These are phyloP conservation scores for Anguilla megastoma DNA, from an alignment of 2,797 vertebrate species.

Conservation along the genomic window DNA sequence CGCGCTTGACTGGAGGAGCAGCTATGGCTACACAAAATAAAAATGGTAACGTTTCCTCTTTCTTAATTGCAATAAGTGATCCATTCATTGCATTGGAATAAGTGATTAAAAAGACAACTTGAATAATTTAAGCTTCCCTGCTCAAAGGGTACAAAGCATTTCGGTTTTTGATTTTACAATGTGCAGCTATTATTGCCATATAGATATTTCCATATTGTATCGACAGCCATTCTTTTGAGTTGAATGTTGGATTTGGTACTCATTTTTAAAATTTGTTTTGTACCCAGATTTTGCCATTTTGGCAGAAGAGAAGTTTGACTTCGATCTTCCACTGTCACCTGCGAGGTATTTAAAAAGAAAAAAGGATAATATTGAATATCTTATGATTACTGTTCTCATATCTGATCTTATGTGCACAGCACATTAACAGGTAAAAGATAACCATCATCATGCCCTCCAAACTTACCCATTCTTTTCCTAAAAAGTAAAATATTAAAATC, in stretches of 20 bases:
- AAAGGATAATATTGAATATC: background rate
- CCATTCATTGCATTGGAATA: background rate
- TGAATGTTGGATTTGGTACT: background rate
- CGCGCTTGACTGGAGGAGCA: slow-evolving; percentile 26
- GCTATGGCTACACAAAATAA: slow-evolving; percentile 43
- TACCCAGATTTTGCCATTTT: slow-evolving; percentile 56
- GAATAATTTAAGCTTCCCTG: background rate
- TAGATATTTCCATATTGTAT: background rate
- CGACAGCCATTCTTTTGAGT: background rate
- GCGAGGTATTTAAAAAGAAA: slow-evolving; percentile 61
- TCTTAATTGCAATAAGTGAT: background rate
- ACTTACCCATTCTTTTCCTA: background rate
- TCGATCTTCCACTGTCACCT: slow-evolving; percentile 74
- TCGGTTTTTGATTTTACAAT: background rate
- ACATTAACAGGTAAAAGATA: background rate
- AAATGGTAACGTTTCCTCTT: slow-evolving; percentile 42
- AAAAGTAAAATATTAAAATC: background rate
- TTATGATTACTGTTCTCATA: background rate
- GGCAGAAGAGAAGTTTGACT: slow-evolving; percentile 78
- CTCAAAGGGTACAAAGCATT: background rate
- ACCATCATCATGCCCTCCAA: background rate
- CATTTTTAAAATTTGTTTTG: slow-evolving; percentile 36
- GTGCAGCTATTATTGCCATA: background rate
- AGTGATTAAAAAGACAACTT: background rate
- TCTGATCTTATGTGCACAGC: background rate